phyloP scores from a whole-genome alignment of 64 coral and sea anemone genomes.

The Pachyseris speciosa region DNA sequence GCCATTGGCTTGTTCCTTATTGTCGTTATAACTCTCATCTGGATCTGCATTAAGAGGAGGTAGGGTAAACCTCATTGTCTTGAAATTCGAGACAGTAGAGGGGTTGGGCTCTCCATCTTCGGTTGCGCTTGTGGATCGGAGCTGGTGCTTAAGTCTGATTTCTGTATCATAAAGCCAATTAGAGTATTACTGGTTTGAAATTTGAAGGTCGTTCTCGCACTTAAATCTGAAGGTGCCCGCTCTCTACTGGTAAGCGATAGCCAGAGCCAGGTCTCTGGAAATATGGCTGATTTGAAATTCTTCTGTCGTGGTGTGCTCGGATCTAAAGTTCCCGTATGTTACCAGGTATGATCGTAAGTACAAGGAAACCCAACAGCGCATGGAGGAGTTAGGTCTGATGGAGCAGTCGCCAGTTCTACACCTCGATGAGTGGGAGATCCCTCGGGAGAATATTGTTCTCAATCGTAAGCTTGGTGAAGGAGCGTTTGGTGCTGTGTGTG shows the following conservation, averaged over 20 bases:
- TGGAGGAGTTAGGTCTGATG: constrained; percentile 94
- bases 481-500: constrained; percentile 85
- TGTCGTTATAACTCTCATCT: constrained; percentile 75
- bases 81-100: background rate
- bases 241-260: too few species aligned
- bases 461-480: constrained; percentile 93
- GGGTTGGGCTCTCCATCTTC: too few species aligned
- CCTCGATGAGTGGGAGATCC: constrained; percentile 89
- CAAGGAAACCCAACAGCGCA: constrained; percentile 74
- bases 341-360: constrained; percentile 87
- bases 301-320: background rate
- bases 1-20: constrained; percentile 76
- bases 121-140: too few species aligned
- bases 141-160: too few species aligned
- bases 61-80: background rate
- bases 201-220: too few species aligned
- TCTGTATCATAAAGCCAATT: too few species aligned
- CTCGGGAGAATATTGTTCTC: constrained; percentile 67
- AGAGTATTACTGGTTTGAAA: too few species aligned
- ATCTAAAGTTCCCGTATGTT: background rate
- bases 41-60: constrained; percentile 94
- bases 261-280: too few species aligned
- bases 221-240: too few species aligned
- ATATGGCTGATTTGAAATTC: too few species aligned
- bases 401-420: constrained; percentile 80